Evolutionary conservation across 1,140 invertebrate species (phyloP).

Genomic region (Nasonia vitripennis): DNA sequence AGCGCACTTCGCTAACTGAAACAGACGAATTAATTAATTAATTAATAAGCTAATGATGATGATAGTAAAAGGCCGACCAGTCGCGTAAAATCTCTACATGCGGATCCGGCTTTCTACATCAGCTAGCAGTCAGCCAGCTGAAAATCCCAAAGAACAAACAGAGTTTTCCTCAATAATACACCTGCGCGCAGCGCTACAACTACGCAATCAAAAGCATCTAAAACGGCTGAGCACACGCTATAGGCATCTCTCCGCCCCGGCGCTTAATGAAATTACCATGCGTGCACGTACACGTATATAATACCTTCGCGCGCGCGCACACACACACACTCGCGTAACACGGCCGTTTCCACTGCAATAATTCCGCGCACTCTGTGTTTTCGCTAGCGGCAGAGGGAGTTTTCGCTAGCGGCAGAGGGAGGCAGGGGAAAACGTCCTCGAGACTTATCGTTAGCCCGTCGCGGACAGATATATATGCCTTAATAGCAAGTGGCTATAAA

Average conservation of each 20-base stretch:
- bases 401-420: neutral
- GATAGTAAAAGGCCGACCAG: too few relatives aligned
- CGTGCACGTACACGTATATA: neutral
- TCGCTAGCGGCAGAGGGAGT: neutral
- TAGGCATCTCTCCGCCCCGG: neutral
- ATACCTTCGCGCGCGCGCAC: neutral
- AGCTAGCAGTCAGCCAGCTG: neutral
- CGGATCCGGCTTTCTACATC: neutral
- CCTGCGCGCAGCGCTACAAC: neutral
- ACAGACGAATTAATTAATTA: too few relatives aligned
- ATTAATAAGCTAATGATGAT: too few relatives aligned
- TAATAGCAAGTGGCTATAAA: constrained; percentile 64
- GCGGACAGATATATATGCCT: constrained; percentile 49
- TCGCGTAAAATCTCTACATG: neutral
- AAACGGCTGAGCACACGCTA: neutral
- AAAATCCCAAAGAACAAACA: neutral
- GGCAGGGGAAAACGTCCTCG: constrained; percentile 11
- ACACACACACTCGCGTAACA: neutral
- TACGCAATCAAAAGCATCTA: neutral
- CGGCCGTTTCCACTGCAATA: neutral
- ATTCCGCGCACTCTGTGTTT: constrained; percentile 16
- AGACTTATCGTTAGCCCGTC: constrained; percentile 42
- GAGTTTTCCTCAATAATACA: neutral
- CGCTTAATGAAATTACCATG: constrained; percentile 46
- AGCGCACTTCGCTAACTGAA: too few relatives aligned